Percentiles rank a stretch among this genome's conserved stretches.
Evolutionary conservation across 2,113 vertebrate species (phyloP).

Genomic region (Butorides virescens): DNA sequence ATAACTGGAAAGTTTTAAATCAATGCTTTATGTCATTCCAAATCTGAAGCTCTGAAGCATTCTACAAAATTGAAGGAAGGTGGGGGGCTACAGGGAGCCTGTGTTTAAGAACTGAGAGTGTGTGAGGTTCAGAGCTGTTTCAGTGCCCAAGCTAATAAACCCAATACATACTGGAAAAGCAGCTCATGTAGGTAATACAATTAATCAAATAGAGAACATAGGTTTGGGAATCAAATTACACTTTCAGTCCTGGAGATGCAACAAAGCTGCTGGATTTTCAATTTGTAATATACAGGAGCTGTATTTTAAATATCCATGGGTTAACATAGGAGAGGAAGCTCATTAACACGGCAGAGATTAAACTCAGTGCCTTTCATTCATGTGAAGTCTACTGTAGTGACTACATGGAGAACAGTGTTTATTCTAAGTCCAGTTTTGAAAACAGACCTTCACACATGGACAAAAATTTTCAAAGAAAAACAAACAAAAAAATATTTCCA

Average conservation of each 20-base stretch:
- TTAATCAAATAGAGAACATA: background rate
- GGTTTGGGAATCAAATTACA: constrained; percentile 15
- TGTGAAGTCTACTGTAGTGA: background rate
- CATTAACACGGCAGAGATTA: background rate
- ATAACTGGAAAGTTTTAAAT: constrained; percentile 55
- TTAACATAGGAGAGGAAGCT: background rate
- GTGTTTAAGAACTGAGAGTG: background rate
- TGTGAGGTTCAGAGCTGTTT: background rate
- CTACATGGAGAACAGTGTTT: background rate
- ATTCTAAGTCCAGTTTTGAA: background rate
- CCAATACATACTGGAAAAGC: constrained; percentile 1
- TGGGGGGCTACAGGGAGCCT: background rate
- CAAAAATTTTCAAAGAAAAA: background rate
- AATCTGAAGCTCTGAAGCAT: constrained; percentile 42
- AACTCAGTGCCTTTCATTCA: background rate
- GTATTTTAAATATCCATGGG: background rate
- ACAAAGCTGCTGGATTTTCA: background rate
- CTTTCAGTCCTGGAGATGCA: background rate
- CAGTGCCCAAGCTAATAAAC: background rate
- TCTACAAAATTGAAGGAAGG: constrained; percentile 5
- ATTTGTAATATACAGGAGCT: background rate
- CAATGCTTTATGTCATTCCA: constrained; percentile 32
- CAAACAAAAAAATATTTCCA: background rate
- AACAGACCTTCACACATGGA: background rate
- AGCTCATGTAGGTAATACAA: background rate